Evolutionary conservation across 2,888 invertebrate species (phyloP), one percentile per base, ranked within the genome.

Genomic region (Epinotia nisella): DNA sequence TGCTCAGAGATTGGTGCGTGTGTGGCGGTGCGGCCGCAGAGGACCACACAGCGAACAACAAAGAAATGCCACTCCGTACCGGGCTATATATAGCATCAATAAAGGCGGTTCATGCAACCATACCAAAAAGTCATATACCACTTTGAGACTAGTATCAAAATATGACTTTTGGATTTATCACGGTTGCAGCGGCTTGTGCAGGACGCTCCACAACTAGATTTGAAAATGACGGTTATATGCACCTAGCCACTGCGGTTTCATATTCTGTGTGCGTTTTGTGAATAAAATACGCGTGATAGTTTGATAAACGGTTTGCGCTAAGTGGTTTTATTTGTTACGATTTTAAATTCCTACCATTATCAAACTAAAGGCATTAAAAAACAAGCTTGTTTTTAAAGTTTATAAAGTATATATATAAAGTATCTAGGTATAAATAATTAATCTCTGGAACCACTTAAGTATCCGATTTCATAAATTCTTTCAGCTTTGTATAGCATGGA

Each of bases 241-340:
- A 51, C 24, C 21, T 51, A 45, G 45, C 29, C 17, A 49, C 35
- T 59, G 59, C 35, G 68, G 55, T 70, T 70, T 62, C 29, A 29
- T 56, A 70, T 70, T 70, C 62, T 45, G 56, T 70, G 55, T 62
- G 55, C 56, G 53, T 61, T 55, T 60, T 60, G 61, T 13, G 53
- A 24, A 41, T 41, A n/a, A 45, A 51, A 61, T 55, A 41, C n/a
- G 24, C 21, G 19, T 49, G 64, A 53, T n/a, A 51, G 11, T 51
- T 62, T 51, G n/a, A n/a, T n/a, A 29, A 29, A 24, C 29, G 51
- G 29, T 29, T 24, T 11, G 17, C 17, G 51, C 24, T n/a, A 60
- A 29, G 29, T 17, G 49, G n/a, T 61, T 61, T 39, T n/a, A 49
- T 49, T 49, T 15, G 49, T 5, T n/a, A n/a, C 49, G 49, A 4